phyloP scores from a whole-genome alignment of 2,888 invertebrate species.

The Adelognathus sp. region DNA sequence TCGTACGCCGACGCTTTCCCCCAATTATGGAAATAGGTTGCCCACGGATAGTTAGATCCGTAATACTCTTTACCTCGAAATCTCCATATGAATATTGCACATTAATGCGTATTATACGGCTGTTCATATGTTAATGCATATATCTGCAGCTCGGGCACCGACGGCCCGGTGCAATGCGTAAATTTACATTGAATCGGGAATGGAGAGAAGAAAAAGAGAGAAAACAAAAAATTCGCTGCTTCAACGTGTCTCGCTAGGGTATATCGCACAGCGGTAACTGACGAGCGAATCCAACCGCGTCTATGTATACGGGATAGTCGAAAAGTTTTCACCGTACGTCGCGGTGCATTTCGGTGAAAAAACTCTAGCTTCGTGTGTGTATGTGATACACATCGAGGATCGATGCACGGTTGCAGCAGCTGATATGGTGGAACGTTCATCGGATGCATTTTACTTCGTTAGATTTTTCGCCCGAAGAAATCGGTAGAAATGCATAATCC shows the following conservation, averaged over 20 bases:
- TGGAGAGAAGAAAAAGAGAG: no score
- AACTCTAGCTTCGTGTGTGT: background rate
- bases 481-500: slow-evolving; percentile 52
- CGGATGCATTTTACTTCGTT: background rate
- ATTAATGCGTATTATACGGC: slow-evolving; percentile 71
- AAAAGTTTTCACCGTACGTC: background rate
- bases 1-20: slow-evolving; percentile 65
- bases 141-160: slow-evolving; percentile 14
- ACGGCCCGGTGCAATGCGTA: slow-evolving; percentile 54
- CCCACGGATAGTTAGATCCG: slow-evolving; percentile 75
- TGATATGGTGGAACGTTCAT: background rate
- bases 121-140: slow-evolving; percentile 76
- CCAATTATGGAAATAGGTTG: slow-evolving; percentile 76
- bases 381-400: background rate
- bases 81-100: slow-evolving; percentile 77
- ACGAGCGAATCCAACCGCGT: slow-evolving; percentile 23
- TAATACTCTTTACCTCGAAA: slow-evolving; percentile 74
- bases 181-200: slow-evolving; percentile 65
- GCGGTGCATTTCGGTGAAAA: background rate
- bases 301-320: background rate
- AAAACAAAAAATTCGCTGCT: slow-evolving; percentile 42
- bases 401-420: background rate
- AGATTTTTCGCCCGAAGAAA: background rate
- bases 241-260: slow-evolving; percentile 4
- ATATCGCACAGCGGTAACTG: slow-evolving; percentile 22